phyloP scores from a whole-genome alignment of 2,888 invertebrate genomes.

The Eristalis pertinax region DNA sequence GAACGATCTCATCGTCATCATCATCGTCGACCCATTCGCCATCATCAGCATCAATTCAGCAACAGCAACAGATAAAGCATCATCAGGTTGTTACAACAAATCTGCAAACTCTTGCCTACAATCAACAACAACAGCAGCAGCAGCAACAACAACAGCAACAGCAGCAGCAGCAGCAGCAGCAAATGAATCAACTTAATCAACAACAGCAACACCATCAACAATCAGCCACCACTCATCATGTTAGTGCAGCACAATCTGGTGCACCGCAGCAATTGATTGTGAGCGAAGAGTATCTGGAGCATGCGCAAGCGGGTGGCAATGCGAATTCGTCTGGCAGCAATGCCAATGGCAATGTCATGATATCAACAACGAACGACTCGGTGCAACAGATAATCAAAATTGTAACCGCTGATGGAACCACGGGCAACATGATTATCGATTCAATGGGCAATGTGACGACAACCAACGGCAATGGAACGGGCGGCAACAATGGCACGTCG shows the following conservation, averaged over 20 bases:
- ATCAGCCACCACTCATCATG: constrained; percentile 44
- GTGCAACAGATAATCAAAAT: constrained; percentile 81
- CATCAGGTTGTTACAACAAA: constrained; percentile 71
- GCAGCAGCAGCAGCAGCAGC: constrained; percentile 60
- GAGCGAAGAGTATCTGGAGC: constrained; percentile 76
- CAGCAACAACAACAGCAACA: constrained; percentile 61
- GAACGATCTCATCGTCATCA: constrained; percentile 72
- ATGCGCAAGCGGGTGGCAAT: constrained; percentile 56
- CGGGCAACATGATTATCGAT: constrained; percentile 80
- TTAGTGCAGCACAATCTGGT: constrained; percentile 28
- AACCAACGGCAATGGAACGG: constrained; percentile 63
- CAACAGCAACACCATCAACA: constrained; percentile 69
- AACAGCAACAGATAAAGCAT: constrained; percentile 73
- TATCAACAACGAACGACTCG: constrained; percentile 77
- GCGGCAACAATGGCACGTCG: constrained; percentile 75
- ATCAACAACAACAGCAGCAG: constrained; percentile 73
- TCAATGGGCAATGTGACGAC: constrained; percentile 74
- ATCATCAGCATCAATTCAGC: constrained; percentile 68
- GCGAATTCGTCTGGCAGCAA: constrained; percentile 52
- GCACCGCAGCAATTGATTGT: constrained; percentile 76
- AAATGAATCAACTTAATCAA: constrained; percentile 73
- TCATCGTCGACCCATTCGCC: constrained; percentile 70
- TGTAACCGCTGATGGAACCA: constrained; percentile 79
- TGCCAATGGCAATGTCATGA: constrained; percentile 74
- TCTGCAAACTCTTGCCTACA: constrained; percentile 68